phyloP scores from a whole-genome alignment of 2,888 invertebrate genomes.

The Thereva nobilitata region DNA sequence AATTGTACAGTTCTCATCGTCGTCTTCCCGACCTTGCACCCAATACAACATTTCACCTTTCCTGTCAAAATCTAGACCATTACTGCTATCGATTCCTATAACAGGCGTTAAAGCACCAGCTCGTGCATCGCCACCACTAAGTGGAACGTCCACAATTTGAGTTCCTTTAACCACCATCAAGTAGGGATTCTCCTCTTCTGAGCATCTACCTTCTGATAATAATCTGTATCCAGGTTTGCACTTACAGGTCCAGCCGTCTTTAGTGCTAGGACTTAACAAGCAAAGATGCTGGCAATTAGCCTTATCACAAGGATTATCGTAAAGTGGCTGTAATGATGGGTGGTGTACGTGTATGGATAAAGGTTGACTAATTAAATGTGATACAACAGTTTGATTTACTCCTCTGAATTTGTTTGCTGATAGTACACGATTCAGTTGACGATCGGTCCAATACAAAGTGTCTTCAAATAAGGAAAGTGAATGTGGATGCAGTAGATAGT shows the following conservation, averaged over 20 bases:
- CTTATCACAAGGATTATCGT: constrained; percentile 75
- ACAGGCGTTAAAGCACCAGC: constrained; percentile 83
- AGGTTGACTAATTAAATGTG: constrained; percentile 92
- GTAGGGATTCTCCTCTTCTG: constrained; percentile 85
- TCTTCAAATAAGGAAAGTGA: constrained; percentile 95
- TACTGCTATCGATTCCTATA: constrained; percentile 84
- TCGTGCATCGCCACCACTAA: constrained; percentile 75
- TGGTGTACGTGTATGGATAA: constrained; percentile 95
- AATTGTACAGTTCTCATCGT: constrained; percentile 83
- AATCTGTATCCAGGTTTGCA: constrained; percentile 87
- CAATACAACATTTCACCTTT: constrained; percentile 83
- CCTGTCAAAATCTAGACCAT: constrained; percentile 90
- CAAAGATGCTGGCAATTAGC: constrained; percentile 88
- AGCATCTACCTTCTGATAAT: constrained; percentile 69
- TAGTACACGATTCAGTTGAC: constrained; percentile 86
- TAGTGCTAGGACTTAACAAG: constrained; percentile 76
- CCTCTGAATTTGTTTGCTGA: constrained; percentile 93
- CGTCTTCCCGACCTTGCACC: constrained; percentile 79
- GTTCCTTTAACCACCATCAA: constrained; percentile 87
- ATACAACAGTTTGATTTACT: constrained; percentile 89
- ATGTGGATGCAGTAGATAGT: constrained; percentile 94
- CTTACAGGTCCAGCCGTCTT: constrained; percentile 79
- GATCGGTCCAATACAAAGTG: constrained; percentile 94
- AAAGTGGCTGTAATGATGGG: constrained; percentile 85
- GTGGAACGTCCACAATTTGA: constrained; percentile 83